Evolutionary conservation across 2,888 invertebrate species (phyloP).

Genomic region (Sarcophaga caerulescens): DNA sequence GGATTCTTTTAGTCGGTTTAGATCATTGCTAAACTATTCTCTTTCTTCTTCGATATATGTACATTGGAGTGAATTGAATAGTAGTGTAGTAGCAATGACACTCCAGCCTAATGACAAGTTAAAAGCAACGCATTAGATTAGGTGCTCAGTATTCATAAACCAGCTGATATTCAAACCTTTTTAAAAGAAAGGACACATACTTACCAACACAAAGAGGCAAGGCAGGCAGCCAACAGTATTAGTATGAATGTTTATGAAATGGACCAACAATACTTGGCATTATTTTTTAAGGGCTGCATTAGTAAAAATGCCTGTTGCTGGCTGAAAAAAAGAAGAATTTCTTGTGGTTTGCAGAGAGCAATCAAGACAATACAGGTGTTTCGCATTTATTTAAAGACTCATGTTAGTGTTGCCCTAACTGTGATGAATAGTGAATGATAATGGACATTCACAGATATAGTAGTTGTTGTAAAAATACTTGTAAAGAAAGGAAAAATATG

Average conservation of each 20-base stretch:
- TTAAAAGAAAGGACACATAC: background rate
- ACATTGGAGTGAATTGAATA: background rate
- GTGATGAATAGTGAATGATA: background rate
- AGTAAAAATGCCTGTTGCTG: conserved; percentile 40
- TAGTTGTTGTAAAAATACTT: too few species aligned
- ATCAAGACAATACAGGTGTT: conserved; percentile 15
- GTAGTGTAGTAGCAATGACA: conserved; percentile 50
- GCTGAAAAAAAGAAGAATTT: background rate
- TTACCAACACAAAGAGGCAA: too few species aligned
- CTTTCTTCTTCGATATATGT: too few species aligned
- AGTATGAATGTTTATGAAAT: background rate
- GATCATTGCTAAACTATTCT: too few species aligned
- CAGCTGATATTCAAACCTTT: background rate
- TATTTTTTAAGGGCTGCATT: background rate
- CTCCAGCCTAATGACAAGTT: conserved; percentile 47
- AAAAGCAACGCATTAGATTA: conserved; percentile 53
- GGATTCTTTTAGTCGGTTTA: too few species aligned
- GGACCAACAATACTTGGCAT: background rate
- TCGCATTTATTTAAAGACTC: background rate
- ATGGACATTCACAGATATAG: too few species aligned
- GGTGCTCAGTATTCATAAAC: conserved; percentile 57
- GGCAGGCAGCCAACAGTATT: background rate
- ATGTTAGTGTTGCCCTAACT: background rate
- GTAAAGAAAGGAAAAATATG: too few species aligned
- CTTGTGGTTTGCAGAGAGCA: background rate